These are phyloP conservation scores for Corvus hawaiiensis DNA, from an alignment of 2,113 vertebrate species.

Conservation along the genomic window DNA sequence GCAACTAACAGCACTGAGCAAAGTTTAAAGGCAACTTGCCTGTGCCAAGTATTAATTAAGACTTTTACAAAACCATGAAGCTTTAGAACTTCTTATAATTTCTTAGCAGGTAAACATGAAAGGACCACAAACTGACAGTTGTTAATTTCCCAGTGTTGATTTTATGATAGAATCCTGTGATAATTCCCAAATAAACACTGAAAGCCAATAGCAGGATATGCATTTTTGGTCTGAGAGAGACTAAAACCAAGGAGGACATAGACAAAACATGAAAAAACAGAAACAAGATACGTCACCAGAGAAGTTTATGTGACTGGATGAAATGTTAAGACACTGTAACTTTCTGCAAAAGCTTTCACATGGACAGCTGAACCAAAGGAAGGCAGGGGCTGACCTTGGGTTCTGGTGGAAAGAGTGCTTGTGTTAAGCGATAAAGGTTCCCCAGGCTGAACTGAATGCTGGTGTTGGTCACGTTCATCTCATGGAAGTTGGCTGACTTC, in stretches of 20 bases:
- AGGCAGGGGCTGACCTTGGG: slow-evolving; percentile 71
- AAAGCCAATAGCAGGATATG: background rate
- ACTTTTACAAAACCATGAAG: background rate
- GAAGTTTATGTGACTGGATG: background rate
- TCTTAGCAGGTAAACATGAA: background rate
- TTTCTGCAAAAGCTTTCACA: background rate
- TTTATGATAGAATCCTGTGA: background rate
- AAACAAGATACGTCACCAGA: background rate
- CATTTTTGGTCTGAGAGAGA: background rate
- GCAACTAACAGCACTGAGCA: background rate
- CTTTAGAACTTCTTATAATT: background rate
- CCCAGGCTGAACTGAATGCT: slow-evolving; percentile 81
- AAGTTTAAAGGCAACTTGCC: background rate
- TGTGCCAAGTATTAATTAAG: background rate
- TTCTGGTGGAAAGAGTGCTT: slow-evolving; percentile 80
- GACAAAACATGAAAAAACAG: background rate
- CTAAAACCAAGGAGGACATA: background rate
- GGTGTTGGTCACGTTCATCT: slow-evolving; percentile 80
- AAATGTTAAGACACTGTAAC: background rate
- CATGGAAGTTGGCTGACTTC: slow-evolving; percentile 81
- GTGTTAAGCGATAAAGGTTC: slow-evolving; percentile 80
- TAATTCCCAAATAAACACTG: background rate
- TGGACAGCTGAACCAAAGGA: background rate
- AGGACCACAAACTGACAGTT: background rate
- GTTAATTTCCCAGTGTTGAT: background rate